Evolutionary conservation across 2,113 vertebrate species (phyloP), one percentile per base, ranked within the genome.

Genomic region (Sigmodon hispidus): DNA sequence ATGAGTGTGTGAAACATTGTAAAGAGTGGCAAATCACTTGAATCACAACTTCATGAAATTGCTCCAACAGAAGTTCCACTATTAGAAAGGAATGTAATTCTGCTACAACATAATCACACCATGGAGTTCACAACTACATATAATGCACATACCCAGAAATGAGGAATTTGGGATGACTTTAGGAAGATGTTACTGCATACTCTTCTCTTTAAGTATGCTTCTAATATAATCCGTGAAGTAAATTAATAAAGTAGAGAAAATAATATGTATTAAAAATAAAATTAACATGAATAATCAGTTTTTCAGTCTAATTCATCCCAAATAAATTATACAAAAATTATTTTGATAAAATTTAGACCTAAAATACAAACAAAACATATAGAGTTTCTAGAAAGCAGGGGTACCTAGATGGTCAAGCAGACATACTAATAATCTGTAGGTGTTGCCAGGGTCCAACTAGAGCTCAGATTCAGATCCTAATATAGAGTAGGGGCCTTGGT

Each of bases 21-120:
- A 88, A 86, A 79, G 77, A 97, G 29, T 93, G 90, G 73, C 17
- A 55, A 55, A 91, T 34, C 12, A 6, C 75, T 70, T 93, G 84
- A 89, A 21, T 87, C 95, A 89, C 21, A 96, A 2, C 50, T 45
- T 90, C 50, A 76, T 52, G 65, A 61, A 1, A 87, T 31, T 89
- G 93, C 95, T 91, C 86, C 65, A 65, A 96, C 57, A 83, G 52
- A 77, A n/a, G 59, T 65, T 80, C 34, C 72, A 70, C 69, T 95
- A 36, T 87, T 55, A 94, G 29, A 34, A 65, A 87, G 29, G 48
- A 79, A 96, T 89, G 87, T 29, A 19, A 93, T 15, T 36, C 59
- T 93, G 15, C 6, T 85, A 2, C 52, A 87, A 85, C 7, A 10
- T 15, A 43, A 17, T 92, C n/a, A 69, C 69, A 86, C 8, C 21